Evolutionary conservation across 2,888 invertebrate species (phyloP).

Genomic region (Nephrotoma flavescens): DNA sequence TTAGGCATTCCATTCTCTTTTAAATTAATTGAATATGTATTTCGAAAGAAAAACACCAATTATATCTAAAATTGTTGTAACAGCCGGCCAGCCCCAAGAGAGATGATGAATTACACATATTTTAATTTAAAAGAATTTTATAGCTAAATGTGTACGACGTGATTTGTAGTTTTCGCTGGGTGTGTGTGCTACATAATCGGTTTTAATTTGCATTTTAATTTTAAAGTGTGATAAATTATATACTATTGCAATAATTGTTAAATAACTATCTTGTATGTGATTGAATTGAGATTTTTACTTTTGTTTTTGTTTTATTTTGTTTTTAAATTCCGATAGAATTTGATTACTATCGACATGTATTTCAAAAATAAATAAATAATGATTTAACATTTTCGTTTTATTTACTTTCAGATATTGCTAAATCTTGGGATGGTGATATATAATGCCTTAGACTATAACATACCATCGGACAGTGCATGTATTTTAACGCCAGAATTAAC

Average conservation of each 20-base stretch:
- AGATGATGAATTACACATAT: background rate
- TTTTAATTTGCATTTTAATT: background rate
- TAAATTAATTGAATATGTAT: background rate
- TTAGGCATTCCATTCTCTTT: background rate
- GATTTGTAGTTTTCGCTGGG: background rate
- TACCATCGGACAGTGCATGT: slow-evolving; percentile 73
- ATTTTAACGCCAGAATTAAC: slow-evolving; percentile 75
- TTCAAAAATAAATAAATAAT: background rate
- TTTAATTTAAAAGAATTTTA: background rate
- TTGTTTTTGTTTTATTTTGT: background rate
- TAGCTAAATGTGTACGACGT: background rate
- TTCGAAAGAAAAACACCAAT: background rate
- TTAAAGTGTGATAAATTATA: background rate
- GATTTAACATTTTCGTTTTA: background rate
- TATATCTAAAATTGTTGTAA: background rate
- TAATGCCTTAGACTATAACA: slow-evolving; percentile 78
- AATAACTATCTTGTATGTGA: background rate
- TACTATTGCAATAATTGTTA: background rate
- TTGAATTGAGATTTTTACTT: background rate
- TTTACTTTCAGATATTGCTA: slow-evolving; percentile 49
- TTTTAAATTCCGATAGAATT: background rate
- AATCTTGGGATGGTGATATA: slow-evolving; percentile 75
- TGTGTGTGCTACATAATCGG: background rate
- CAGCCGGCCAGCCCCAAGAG: background rate
- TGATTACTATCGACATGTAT: background rate